A percentile compares a stretch with the other conserved stretches of the same genome.
Conservation (phyloP, 2,888 invertebrate species). For the Epiblema foenella region DNA sequence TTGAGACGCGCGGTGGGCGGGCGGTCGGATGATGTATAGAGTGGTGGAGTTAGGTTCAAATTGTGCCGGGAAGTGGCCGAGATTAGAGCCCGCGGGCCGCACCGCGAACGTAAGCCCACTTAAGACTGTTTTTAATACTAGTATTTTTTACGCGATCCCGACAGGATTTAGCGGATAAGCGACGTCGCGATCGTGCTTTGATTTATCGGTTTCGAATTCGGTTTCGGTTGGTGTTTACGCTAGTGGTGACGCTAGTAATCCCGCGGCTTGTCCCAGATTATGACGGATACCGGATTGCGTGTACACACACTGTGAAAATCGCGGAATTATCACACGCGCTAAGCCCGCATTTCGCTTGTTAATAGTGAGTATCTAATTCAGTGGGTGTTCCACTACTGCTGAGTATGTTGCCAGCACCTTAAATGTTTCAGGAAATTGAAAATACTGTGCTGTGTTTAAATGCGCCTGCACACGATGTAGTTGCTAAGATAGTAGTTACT, state of each 20-base stretch:
- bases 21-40: slow-evolving; percentile 88
- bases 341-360: slow-evolving; percentile 52
- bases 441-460: neutral
- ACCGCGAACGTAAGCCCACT: slow-evolving; percentile 88
- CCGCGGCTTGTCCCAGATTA: slow-evolving; percentile 81
- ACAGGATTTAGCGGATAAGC: slow-evolving; percentile 84
- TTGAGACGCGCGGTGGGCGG: slow-evolving; percentile 80
- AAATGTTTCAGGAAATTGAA: slow-evolving; percentile 11
- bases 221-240: slow-evolving; percentile 81
- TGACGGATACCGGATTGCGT: slow-evolving; percentile 82
- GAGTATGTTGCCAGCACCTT: neutral
- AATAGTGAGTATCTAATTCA: slow-evolving; percentile 63
- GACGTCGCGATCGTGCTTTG: slow-evolving; percentile 83
- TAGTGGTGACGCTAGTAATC: slow-evolving; percentile 81
- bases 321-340: slow-evolving; percentile 56
- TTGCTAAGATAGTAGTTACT: neutral
- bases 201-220: slow-evolving; percentile 83
- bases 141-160: slow-evolving; percentile 86
- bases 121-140: slow-evolving; percentile 91
- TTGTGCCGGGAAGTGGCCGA: slow-evolving; percentile 91
- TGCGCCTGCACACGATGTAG: neutral
- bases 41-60: slow-evolving; percentile 90
- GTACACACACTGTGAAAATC: slow-evolving; percentile 71
- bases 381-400: slow-evolving; percentile 28
- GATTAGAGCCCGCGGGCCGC: slow-evolving; percentile 89